Evolutionary conservation across 2,888 invertebrate species (phyloP), one percentile per base, ranked within the genome.

Genomic region (Watsonalla binaria): DNA sequence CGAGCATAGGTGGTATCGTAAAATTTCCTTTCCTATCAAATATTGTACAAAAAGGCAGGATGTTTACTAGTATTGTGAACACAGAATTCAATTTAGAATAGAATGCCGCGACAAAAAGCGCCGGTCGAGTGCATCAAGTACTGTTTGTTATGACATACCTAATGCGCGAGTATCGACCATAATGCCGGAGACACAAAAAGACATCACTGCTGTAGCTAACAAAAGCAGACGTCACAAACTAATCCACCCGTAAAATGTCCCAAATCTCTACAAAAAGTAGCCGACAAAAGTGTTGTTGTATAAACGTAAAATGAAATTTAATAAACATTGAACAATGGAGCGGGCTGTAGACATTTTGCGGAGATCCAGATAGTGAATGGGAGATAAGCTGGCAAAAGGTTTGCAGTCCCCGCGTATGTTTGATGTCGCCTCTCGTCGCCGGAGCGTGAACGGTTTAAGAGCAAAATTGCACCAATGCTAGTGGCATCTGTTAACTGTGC

Each of bases 231-330:
- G 82, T 88, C 86, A 83, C 80, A 65, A 68, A 74, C 69, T 84
- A 88, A 88, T 88, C 86, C 90, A 84, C 74, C 84, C 90, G 91
- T 86, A 88, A 90, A 91, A 90, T 91, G 91, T 91, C 91, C 87
- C 90, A 86, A 88, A 86, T 78, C 76, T 69, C 62, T 62, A 86
- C 81, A 90, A 90, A 90, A 90, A 86, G 76, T 73, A 65, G 72
- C 84, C 87, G 87, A 88, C 89, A 89, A 89, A 86, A 90, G 90
- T 89, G 90, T 89, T 89, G 89, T 89, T 87, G 87, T 87, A 90
- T 84, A 79, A 87, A 88, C 82, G 81, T 88, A 89, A 90, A 90
- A 90, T 90, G 87, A 90, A 90, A 87, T 90, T 90, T 90, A 90
- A 90, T 90, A 90, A 90, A 90, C 87, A 86, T 78, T 67, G 75